Percentiles rank a stretch among this genome's conserved stretches.
Conservation (phyloP, 2,888 invertebrate genomes). For the Ischnura elegans region DNA sequence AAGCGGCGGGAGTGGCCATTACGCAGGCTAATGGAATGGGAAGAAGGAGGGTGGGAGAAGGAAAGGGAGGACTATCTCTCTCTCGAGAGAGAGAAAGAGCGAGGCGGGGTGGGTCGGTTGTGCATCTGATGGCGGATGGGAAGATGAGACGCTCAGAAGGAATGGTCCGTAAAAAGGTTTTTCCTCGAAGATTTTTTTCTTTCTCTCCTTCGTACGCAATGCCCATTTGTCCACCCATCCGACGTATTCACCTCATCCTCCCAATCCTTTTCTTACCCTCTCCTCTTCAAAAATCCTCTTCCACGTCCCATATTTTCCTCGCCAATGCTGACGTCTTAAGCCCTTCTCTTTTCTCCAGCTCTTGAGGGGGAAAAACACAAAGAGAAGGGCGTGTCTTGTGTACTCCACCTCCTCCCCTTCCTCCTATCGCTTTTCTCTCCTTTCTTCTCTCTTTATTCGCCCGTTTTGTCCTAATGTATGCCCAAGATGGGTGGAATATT, state of each 20-base stretch:
- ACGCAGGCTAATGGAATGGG: slow-evolving; percentile 12
- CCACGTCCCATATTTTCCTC: not conserved
- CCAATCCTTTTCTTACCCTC: not conserved
- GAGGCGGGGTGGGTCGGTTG: not conserved
- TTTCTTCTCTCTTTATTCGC: not conserved
- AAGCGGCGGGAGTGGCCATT: slow-evolving; percentile 15
- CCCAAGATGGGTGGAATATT: not conserved
- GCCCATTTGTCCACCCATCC: not conserved
- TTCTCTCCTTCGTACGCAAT: not conserved
- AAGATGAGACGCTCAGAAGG: not conserved
- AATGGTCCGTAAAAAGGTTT: slow-evolving; percentile 43
- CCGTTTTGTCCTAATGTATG: not conserved
- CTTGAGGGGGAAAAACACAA: not conserved
- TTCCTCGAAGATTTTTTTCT: not conserved
- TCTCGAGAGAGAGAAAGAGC: no score
- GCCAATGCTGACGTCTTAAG: not conserved
- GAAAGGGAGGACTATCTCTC: not conserved
- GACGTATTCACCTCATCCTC: not conserved
- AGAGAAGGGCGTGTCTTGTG: not conserved
- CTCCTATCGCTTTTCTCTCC: no score
- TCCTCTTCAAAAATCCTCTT: not conserved
- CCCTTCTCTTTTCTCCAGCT: not conserved
- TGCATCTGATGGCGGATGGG: not conserved
- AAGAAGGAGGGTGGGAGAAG: not conserved
- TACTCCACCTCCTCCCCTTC: not conserved